These are phyloP conservation scores for Automeris io DNA, from an alignment of 2,888 invertebrate genomes.

Conservation along the genomic window DNA sequence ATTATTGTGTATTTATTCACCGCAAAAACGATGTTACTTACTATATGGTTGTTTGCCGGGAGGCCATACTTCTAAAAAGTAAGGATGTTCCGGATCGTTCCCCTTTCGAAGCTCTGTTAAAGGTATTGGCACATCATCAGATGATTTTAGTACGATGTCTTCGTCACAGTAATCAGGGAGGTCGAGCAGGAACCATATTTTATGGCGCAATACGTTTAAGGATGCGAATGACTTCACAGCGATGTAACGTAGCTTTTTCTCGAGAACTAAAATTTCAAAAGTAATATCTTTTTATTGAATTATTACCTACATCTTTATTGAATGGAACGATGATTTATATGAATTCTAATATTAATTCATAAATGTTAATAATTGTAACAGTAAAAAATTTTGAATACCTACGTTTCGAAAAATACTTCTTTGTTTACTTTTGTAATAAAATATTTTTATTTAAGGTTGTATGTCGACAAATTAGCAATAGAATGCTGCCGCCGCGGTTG, in stretches of 20 bases:
- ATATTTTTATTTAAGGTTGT: too few relatives aligned
- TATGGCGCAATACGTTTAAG: slow-evolving; percentile 50
- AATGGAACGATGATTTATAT: too few relatives aligned
- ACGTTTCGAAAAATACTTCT: too few relatives aligned
- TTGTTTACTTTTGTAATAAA: too few relatives aligned
- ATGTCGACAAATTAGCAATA: too few relatives aligned
- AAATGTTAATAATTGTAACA: too few relatives aligned
- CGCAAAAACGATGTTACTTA: slow-evolving; percentile 10
- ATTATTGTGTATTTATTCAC: too few relatives aligned
- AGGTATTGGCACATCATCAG: slow-evolving; percentile 41
- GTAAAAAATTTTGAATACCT: too few relatives aligned
- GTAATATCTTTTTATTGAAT: neutral
- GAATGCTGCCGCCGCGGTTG: too few relatives aligned
- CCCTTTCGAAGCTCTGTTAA: slow-evolving; percentile 51
- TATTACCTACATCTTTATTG: too few relatives aligned
- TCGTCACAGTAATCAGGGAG: slow-evolving; percentile 67
- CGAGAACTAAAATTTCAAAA: slow-evolving; percentile 28
- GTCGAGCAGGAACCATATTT: slow-evolving; percentile 61
- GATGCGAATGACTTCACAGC: slow-evolving; percentile 53
- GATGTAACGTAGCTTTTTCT: slow-evolving; percentile 55
- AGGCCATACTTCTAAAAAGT: slow-evolving; percentile 57
- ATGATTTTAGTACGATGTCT: slow-evolving; percentile 49
- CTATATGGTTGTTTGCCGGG: slow-evolving; percentile 24
- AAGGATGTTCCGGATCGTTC: slow-evolving; percentile 59
- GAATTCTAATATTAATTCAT: too few relatives aligned